phyloP scores from a whole-genome alignment of 2,113 vertebrate genomes.

The Zosterops japonicus region DNA sequence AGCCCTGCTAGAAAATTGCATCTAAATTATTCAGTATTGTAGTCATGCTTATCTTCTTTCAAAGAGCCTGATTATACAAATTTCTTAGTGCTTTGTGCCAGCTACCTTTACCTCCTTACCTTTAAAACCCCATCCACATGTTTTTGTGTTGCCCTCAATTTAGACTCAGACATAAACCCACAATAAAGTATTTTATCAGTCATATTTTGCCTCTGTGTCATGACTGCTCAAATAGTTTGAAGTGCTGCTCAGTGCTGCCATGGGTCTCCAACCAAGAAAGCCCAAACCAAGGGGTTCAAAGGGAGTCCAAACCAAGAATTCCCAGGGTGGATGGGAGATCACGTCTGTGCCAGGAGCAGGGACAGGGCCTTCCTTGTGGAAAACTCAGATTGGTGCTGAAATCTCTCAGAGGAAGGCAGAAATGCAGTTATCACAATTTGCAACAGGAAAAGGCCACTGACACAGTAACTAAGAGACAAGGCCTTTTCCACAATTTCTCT shows the following conservation, averaged over 20 bases:
- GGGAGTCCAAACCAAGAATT: not conserved
- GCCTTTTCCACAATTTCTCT: not conserved
- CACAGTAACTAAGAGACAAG: not conserved
- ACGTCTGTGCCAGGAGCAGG: not conserved
- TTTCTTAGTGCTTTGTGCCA: not conserved
- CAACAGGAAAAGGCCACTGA: not conserved
- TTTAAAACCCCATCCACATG: not conserved
- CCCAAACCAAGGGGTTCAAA: not conserved
- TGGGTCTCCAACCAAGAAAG: not conserved
- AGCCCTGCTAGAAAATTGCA: not conserved
- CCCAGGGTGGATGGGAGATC: not conserved
- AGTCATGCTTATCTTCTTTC: not conserved
- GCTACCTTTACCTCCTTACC: not conserved
- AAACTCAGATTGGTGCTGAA: not conserved
- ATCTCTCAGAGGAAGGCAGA: not conserved
- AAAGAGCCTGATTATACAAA: not conserved
- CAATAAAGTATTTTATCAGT: not conserved
- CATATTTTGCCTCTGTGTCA: not conserved
- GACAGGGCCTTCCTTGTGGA: not conserved
- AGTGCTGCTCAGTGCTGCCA: not conserved
- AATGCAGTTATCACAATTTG: not conserved
- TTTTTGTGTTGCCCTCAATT: not conserved
- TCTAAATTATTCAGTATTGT: slow-evolving; percentile 33
- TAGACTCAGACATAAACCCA: not conserved
- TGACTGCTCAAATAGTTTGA: not conserved